These are phyloP conservation scores for Drosophila cyrtoloma DNA, from an alignment of 2,888 invertebrate genomes.

Conservation along the genomic window DNA sequence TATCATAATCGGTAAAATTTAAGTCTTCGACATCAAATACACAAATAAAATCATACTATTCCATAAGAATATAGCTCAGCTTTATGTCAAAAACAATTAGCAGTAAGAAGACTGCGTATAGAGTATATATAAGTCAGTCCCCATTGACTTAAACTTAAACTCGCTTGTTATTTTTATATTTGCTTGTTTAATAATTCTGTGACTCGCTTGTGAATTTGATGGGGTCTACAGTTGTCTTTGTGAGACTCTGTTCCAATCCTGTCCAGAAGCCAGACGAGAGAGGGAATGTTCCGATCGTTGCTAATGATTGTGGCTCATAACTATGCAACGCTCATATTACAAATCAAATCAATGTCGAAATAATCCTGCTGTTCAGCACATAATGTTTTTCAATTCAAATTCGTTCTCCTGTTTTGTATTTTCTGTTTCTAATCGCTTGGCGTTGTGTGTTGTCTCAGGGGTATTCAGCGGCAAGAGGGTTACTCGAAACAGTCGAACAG, in stretches of 20 bases:
- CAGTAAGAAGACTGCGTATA: not conserved
- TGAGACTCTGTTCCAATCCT: not conserved
- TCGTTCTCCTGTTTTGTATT: conserved; percentile 27
- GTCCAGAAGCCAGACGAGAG: not conserved
- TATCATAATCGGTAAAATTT: not conserved
- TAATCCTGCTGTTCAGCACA: conserved; percentile 55
- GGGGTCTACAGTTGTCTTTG: not conserved
- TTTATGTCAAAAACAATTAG: not conserved
- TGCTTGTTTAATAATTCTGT: conserved; percentile 10
- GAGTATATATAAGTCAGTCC: not conserved
- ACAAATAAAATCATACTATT: not conserved
- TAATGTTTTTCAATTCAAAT: conserved; percentile 58
- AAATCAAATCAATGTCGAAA: conserved; percentile 39
- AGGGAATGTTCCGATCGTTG: conserved; percentile 23
- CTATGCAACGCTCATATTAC: conserved; percentile 79
- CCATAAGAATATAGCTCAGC: not conserved
- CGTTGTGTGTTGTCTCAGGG: conserved; percentile 41
- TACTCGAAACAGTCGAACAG: conserved; percentile 6
- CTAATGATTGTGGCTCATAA: conserved; percentile 64
- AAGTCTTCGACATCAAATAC: not conserved
- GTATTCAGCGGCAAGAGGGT: not conserved
- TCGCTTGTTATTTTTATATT: not conserved
- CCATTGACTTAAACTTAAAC: not conserved
- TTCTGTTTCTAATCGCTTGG: conserved; percentile 63
- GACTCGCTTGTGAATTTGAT: conserved; percentile 7